phyloP scores from a whole-genome alignment of 2,113 vertebrate genomes.

The Labeo catla region DNA sequence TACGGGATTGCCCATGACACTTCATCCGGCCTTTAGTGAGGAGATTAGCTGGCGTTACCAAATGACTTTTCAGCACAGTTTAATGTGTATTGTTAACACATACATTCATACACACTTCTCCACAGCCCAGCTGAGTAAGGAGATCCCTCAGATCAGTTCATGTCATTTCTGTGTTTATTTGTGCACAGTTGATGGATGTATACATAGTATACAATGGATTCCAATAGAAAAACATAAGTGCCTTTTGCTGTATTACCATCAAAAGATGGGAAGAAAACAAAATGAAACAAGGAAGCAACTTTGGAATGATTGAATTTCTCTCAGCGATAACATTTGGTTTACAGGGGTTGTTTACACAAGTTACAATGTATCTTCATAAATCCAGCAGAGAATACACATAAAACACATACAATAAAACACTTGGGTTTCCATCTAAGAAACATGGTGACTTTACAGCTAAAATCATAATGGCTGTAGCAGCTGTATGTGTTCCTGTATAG shows the following conservation, averaged over 20 bases:
- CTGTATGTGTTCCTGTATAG: not conserved
- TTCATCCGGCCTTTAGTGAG: constrained; percentile 6
- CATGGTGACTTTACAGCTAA: constrained; percentile 10
- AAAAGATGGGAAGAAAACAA: constrained; percentile 71
- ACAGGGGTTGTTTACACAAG: constrained; percentile 11
- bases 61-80: not conserved
- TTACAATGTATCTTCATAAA: constrained; percentile 22
- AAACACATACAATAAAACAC: constrained; percentile 19
- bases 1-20: not conserved
- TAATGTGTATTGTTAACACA: too few relatives aligned
- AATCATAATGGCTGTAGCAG: not conserved
- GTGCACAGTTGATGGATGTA: constrained; percentile 78
- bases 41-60: not conserved
- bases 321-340: constrained; percentile 4
- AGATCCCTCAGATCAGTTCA: not conserved
- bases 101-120: not conserved
- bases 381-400: constrained; percentile 45
- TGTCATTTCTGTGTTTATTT: constrained; percentile 62
- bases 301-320: constrained; percentile 14
- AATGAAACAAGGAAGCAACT: constrained; percentile 58
- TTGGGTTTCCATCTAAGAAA: not conserved
- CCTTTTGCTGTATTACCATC: constrained; percentile 72
- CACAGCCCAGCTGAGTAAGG: not conserved
- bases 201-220: constrained; percentile 82
- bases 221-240: constrained; percentile 55